phyloP scores from a whole-genome alignment of 1,140 invertebrate species.

The Centruroides vittatus region DNA sequence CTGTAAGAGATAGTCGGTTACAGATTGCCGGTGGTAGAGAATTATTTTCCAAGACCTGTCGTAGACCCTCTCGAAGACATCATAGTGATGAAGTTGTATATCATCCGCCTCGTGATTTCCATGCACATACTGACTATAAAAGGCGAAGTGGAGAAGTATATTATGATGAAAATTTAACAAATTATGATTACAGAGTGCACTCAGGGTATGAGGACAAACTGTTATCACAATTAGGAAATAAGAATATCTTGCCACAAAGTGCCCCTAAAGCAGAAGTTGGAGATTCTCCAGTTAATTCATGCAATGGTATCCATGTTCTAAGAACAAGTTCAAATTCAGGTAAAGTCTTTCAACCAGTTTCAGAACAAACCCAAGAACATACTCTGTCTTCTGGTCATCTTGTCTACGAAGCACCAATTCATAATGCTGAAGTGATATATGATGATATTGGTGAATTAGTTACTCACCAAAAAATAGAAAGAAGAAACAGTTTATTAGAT shows the following conservation, averaged over 20 bases:
- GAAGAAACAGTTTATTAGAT: neutral
- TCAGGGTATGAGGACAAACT: conserved; percentile 10
- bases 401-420: conserved; percentile 27
- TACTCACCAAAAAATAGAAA: conserved; percentile 12
- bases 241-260: too few species aligned
- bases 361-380: conserved; percentile 1
- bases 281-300: too few species aligned
- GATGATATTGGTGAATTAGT: conserved; percentile 57
- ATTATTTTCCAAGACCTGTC: conserved; percentile 66
- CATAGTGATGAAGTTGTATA: conserved; percentile 38
- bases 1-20: conserved; percentile 45
- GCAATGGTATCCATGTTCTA: too few species aligned
- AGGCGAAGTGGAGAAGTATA: conserved; percentile 15
- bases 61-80: conserved; percentile 56
- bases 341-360: neutral
- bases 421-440: conserved; percentile 57
- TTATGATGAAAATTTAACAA: conserved; percentile 16
- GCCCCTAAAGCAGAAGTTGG: too few species aligned
- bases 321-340: neutral
- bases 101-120: conserved; percentile 36
- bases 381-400: conserved; percentile 11
- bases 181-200: conserved; percentile 13
- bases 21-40: conserved; percentile 75
- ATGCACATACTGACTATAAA: conserved; percentile 30
- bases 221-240: neutral